phyloP scores from a whole-genome alignment of 2,888 invertebrate species.

The Gerris lacustris region DNA sequence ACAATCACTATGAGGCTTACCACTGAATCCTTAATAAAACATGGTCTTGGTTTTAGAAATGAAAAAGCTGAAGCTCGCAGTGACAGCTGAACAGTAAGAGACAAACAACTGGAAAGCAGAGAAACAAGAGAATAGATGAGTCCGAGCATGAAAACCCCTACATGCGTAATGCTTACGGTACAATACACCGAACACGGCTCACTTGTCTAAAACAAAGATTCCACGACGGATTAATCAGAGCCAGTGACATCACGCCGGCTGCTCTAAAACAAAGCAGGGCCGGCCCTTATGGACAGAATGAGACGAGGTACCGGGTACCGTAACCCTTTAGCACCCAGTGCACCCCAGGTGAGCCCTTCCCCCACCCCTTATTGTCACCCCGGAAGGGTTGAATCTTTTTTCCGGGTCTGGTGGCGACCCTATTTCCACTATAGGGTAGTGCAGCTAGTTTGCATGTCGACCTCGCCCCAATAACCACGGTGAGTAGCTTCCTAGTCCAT shows the following conservation, averaged over 20 bases:
- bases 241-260: background rate
- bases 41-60: too few species aligned
- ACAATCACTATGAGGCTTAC: too few species aligned
- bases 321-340: background rate
- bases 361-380: background rate
- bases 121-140: background rate
- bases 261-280: background rate
- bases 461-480: background rate
- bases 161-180: background rate
- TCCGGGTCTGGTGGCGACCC: background rate
- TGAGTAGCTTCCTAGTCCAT: background rate
- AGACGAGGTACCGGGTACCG: background rate
- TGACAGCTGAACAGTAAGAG: background rate
- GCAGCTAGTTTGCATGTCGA: background rate
- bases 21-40: too few species aligned
- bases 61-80: too few species aligned
- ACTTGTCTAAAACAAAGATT: background rate
- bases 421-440: background rate
- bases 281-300: background rate
- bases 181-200: background rate
- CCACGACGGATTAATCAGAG: background rate
- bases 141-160: background rate
- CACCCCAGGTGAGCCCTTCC: background rate
- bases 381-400: background rate
- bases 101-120: background rate